Conservation (phyloP, 2,888 invertebrate species). For the Mechanitis messenoides region DNA sequence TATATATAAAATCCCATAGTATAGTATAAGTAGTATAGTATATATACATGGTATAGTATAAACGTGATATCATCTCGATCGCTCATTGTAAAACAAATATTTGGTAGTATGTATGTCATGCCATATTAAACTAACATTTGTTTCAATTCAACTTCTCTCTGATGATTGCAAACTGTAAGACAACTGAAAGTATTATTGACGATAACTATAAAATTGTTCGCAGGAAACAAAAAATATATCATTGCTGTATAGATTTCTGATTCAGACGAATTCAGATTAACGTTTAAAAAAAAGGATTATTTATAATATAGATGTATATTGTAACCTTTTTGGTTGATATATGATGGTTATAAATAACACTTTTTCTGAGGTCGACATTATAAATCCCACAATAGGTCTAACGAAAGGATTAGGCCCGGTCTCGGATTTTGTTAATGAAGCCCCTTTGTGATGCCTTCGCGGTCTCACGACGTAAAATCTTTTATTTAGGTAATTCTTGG, state of each 20-base stretch:
- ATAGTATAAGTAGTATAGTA: too few species aligned
- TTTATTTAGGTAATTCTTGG: conserved; percentile 64
- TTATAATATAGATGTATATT: too few species aligned
- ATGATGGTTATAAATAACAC: conserved; percentile 43
- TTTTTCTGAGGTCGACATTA: conserved; percentile 31
- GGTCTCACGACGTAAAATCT: conserved; percentile 53
- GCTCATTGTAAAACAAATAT: conserved; percentile 41
- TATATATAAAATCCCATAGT: too few species aligned
- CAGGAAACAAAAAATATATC: too few species aligned
- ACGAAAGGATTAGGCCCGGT: conserved; percentile 73
- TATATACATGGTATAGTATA: too few species aligned
- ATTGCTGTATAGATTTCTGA: too few species aligned
- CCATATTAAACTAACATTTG: conserved; percentile 49
- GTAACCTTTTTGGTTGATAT: conserved; percentile 33
- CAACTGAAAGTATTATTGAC: conserved; percentile 3
- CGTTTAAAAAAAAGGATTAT: too few species aligned
- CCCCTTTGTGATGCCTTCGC: conserved; percentile 50
- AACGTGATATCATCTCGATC: conserved; percentile 44
- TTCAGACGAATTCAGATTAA: too few species aligned
- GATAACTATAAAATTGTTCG: conserved; percentile 12
- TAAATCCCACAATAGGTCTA: conserved; percentile 58
- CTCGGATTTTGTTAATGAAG: conserved; percentile 65
- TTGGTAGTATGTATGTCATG: conserved; percentile 43
- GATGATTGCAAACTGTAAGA: conserved; percentile 20
- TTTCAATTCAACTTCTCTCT: conserved; percentile 49